phyloP scores from a whole-genome alignment of 1,140 invertebrate genomes.

The Lutraria rhynchaena region DNA sequence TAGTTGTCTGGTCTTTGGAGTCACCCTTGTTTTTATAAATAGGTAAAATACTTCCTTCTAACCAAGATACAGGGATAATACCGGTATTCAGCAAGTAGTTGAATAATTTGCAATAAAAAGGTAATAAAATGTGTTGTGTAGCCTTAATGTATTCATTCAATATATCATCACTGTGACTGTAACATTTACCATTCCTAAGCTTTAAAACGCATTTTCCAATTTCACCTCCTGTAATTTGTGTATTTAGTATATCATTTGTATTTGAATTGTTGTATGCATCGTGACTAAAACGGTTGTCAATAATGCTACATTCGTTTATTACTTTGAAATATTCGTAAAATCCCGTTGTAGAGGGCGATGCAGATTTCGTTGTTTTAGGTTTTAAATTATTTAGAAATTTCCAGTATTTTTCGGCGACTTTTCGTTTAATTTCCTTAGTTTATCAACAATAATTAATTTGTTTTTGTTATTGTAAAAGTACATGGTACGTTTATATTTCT shows the following conservation, averaged over 20 bases:
- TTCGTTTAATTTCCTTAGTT: neutral
- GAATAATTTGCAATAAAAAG: slow-evolving; percentile 1
- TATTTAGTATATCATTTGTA: neutral
- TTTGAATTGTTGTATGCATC: neutral
- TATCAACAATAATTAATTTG: too few relatives aligned
- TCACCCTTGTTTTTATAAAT: slow-evolving; percentile 39
- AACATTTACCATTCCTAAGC: slow-evolving; percentile 10
- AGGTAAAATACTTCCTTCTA: slow-evolving; percentile 20
- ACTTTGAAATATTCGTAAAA: slow-evolving; percentile 2
- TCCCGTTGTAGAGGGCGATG: neutral
- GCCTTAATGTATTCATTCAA: slow-evolving; percentile 36
- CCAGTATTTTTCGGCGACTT: neutral
- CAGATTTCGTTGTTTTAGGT: neutral
- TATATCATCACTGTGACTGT: slow-evolving; percentile 14
- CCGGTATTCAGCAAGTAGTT: slow-evolving; percentile 27
- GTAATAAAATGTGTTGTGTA: neutral
- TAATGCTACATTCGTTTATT: neutral
- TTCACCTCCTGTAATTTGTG: slow-evolving; percentile 5
- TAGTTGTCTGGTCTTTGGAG: neutral
- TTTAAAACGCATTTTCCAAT: slow-evolving; percentile 21
- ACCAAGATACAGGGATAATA: slow-evolving; percentile 4
- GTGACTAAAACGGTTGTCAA: neutral
- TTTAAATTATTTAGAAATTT: slow-evolving; percentile 8
- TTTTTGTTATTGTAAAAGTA: neutral
- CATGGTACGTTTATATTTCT: too few relatives aligned